These are phyloP conservation scores for Hyperoodon ampullatus DNA, from an alignment of 2,113 vertebrate species.

Conservation along the genomic window DNA sequence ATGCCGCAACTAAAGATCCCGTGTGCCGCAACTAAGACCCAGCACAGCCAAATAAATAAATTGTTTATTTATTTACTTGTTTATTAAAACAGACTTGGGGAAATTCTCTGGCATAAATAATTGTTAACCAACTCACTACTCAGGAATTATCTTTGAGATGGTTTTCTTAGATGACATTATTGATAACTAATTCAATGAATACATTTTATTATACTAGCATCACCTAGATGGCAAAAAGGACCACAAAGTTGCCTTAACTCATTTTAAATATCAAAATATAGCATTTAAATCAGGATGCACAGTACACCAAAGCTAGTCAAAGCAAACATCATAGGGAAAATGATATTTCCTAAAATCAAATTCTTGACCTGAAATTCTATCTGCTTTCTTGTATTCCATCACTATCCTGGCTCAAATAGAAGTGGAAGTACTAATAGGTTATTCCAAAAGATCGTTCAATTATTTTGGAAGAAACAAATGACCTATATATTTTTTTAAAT, in stretches of 20 bases:
- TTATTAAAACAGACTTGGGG: not conserved
- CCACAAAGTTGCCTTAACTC: not conserved
- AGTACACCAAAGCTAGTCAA: not conserved
- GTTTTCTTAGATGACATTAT: not conserved
- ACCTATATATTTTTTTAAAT: not conserved
- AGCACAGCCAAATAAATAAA: too few species aligned
- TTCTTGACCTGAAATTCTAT: not conserved
- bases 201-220: not conserved
- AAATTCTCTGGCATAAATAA: not conserved
- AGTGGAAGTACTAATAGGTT: not conserved
- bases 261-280: not conserved
- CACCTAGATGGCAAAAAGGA: not conserved
- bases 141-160: constrained; percentile 38
- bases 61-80: too few species aligned
- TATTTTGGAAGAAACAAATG: constrained; percentile 42
- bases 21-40: too few species aligned
- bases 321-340: not conserved
- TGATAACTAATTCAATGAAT: not conserved
- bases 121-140: not conserved
- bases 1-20: too few species aligned
- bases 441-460: not conserved
- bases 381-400: not conserved
- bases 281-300: not conserved
- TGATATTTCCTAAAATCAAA: constrained; percentile 36
- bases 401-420: not conserved